These are phyloP conservation scores for Xestia xanthographa DNA, from an alignment of 2,888 invertebrate genomes.

Conservation along the genomic window DNA sequence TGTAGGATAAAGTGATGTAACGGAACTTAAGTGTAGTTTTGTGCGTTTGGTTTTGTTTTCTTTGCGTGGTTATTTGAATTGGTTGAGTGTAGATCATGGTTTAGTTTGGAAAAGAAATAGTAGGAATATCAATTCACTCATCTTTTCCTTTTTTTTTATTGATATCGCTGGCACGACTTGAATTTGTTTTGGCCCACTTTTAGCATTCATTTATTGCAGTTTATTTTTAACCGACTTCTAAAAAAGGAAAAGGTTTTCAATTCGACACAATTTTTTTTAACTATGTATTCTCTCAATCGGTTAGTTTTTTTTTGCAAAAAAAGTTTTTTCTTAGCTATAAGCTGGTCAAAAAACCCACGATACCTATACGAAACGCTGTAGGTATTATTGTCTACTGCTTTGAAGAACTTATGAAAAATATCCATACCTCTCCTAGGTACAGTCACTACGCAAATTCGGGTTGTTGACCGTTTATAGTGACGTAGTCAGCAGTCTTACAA, in stretches of 20 bases:
- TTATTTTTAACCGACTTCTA: too few relatives aligned
- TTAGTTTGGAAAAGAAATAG: background rate
- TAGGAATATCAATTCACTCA: background rate
- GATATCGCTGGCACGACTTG: background rate
- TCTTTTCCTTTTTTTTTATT: background rate
- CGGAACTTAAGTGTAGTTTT: constrained; percentile 29
- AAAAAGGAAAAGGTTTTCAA: too few relatives aligned
- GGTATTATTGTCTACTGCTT: too few relatives aligned
- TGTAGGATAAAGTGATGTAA: constrained; percentile 47
- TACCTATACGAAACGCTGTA: too few relatives aligned
- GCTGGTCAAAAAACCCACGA: too few relatives aligned
- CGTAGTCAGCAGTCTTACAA: background rate
- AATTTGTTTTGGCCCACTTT: too few relatives aligned
- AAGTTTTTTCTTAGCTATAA: too few relatives aligned
- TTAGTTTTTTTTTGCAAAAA: too few relatives aligned
- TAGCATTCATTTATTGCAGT: too few relatives aligned
- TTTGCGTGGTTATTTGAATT: constrained; percentile 4
- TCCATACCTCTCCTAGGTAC: background rate
- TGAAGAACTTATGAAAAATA: too few relatives aligned
- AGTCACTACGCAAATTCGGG: background rate
- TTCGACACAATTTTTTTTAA: too few relatives aligned
- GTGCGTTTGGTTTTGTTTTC: constrained; percentile 20
- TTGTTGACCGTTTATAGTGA: background rate
- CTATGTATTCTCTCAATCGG: too few relatives aligned
- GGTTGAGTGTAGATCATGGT: background rate